Evolutionary conservation across 2,113 vertebrate genomes (phyloP).

Genomic region (Pangasianodon gigas): DNA sequence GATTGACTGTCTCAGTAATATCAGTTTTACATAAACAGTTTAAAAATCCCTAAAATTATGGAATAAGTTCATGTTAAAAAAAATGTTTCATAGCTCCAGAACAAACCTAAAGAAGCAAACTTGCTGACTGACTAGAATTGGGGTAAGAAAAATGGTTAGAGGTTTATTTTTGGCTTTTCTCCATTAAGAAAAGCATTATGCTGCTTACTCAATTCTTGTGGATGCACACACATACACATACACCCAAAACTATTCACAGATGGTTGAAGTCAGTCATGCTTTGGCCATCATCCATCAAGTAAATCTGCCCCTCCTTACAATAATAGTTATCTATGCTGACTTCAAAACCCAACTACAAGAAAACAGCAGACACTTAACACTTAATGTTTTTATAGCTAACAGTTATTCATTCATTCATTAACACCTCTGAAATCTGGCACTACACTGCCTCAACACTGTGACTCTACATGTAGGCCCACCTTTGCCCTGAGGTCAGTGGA

Average conservation of each 20-base stretch:
- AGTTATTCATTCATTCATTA: not conserved
- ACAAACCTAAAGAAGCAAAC: not conserved
- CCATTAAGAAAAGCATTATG: constrained; percentile 24
- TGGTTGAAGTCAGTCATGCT: not conserved
- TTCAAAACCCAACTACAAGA: not conserved
- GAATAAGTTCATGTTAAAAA: not conserved
- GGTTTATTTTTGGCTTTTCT: not conserved
- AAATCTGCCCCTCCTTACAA: not conserved
- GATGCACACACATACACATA: not conserved
- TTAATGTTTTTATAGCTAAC: not conserved
- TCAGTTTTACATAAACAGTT: not conserved
- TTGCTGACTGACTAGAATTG: not conserved
- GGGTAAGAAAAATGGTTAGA: not conserved
- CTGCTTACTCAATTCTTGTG: not conserved
- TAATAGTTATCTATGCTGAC: not conserved
- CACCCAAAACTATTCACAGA: constrained; percentile 15
- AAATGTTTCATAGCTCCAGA: not conserved
- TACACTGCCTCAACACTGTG: not conserved
- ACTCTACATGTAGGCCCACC: constrained; percentile 52
- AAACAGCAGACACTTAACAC: not conserved
- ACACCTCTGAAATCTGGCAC: not conserved
- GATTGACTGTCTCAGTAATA: not conserved
- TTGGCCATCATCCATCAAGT: not conserved
- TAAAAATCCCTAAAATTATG: not conserved
- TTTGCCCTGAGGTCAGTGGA: constrained; percentile 80